Conservation (phyloP, 2,888 invertebrate genomes). For the Brenthis daphne region DNA sequence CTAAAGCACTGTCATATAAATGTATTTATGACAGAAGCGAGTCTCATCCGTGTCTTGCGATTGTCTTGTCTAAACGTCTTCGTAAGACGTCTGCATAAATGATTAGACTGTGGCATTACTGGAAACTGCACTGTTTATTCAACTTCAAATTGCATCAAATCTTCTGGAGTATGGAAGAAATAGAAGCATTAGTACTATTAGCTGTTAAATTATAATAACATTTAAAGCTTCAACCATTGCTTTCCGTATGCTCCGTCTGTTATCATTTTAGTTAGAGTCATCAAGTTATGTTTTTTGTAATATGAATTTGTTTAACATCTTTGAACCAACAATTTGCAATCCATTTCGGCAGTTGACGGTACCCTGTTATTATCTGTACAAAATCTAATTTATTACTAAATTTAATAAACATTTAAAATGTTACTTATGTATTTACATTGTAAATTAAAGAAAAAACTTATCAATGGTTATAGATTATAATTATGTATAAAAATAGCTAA, state of each 20-base stretch:
- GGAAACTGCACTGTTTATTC: too few species aligned
- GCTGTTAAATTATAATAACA: too few species aligned
- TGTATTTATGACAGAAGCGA: too few species aligned
- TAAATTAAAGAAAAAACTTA: constrained; percentile 1
- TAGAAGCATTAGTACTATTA: too few species aligned
- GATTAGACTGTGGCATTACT: too few species aligned
- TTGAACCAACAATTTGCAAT: constrained; percentile 1
- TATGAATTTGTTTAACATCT: neutral
- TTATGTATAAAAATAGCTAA: constrained; percentile 31
- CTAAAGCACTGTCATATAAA: too few species aligned
- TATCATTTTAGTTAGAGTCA: neutral
- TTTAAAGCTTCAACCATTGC: too few species aligned
- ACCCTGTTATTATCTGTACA: constrained; percentile 24
- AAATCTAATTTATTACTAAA: constrained; percentile 17
- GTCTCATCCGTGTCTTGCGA: too few species aligned
- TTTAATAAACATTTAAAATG: constrained; percentile 19
- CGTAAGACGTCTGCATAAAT: too few species aligned
- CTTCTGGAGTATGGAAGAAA: too few species aligned
- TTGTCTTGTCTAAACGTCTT: too few species aligned
- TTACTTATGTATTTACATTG: constrained; percentile 19
- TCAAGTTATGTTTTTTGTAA: neutral
- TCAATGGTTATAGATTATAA: constrained; percentile 16
- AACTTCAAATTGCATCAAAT: too few species aligned
- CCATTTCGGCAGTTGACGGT: constrained; percentile 13
- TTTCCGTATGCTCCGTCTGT: neutral